These are phyloP conservation scores for Holacanthella duospinosa DNA, from an alignment of 2,888 invertebrate genomes.

Conservation along the genomic window DNA sequence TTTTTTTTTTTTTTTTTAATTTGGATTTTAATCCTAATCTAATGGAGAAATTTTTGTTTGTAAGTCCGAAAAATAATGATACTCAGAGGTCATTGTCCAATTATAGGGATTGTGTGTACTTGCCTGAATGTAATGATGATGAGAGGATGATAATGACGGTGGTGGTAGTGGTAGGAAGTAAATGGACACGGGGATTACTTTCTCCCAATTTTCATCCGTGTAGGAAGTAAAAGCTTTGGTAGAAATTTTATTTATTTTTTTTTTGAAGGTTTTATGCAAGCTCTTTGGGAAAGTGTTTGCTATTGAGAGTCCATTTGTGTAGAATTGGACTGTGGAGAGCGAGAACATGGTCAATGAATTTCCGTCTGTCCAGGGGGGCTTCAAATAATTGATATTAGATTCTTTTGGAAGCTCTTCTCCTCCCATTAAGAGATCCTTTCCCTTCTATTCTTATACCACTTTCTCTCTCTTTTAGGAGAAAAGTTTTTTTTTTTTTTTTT, in stretches of 20 bases:
- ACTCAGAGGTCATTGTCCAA: no score
- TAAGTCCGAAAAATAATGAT: no score
- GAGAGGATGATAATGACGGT: no score
- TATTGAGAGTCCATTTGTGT: not conserved
- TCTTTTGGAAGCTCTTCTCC: conserved; percentile 27
- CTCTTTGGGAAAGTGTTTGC: no score
- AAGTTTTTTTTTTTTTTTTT: not conserved
- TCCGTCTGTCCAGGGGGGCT: conserved; percentile 35
- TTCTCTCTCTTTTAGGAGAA: no score
- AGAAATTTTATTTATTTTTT: not conserved
- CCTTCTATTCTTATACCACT: no score
- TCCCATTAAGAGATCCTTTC: conserved; percentile 9
- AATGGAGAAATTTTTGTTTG: no score
- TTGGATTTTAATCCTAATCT: no score
- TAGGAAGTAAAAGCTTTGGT: not conserved
- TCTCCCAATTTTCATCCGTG: not conserved
- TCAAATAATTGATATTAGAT: conserved; percentile 37
- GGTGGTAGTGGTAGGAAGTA: not conserved
- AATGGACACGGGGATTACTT: not conserved
- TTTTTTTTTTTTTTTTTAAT: no score
- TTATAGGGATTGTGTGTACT: no score
- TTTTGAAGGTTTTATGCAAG: no score
- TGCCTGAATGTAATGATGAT: no score
- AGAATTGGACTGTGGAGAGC: conserved; percentile 14
- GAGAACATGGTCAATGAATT: conserved; percentile 33